phyloP scores from a whole-genome alignment of 2,888 invertebrate species.

The Baccha elongata region DNA sequence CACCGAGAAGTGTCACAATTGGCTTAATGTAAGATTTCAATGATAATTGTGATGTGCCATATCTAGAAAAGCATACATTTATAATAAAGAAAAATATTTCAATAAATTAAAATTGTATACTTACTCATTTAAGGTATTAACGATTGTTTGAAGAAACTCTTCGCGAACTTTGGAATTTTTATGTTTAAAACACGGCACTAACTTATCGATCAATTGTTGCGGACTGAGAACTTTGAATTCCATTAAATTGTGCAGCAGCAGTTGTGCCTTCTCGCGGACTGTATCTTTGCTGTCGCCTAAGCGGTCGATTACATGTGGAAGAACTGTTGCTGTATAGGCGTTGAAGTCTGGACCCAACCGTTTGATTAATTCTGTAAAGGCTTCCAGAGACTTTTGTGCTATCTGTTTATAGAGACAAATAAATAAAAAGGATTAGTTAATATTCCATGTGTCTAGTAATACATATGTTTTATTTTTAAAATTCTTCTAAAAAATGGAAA shows the following conservation, averaged over 20 bases:
- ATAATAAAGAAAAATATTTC: too few species aligned
- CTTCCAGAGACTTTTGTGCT: conserved; percentile 95
- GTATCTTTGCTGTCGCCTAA: conserved; percentile 86
- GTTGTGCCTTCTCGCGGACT: conserved; percentile 89
- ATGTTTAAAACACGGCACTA: conserved; percentile 88
- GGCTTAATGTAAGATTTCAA: conserved; percentile 92
- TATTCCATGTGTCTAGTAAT: too few species aligned
- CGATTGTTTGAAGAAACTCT: conserved; percentile 92
- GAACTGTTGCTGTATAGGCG: conserved; percentile 91
- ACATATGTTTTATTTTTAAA: too few species aligned
- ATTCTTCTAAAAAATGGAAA: too few species aligned
- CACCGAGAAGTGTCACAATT: conserved; percentile 91
- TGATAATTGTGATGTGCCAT: conserved; percentile 92
- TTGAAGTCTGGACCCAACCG: conserved; percentile 94
- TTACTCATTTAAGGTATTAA: conserved; percentile 92
- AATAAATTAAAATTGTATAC: conserved; percentile 75
- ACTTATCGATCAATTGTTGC: conserved; percentile 88
- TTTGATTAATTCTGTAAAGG: conserved; percentile 92
- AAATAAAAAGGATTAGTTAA: too few species aligned
- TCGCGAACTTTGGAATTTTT: conserved; percentile 97
- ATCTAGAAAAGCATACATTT: too few species aligned
- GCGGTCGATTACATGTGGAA: conserved; percentile 92
- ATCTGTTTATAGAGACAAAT: conserved; percentile 85
- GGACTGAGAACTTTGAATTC: conserved; percentile 87
- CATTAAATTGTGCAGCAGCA: conserved; percentile 88